phyloP scores from a whole-genome alignment of 2,888 invertebrate species.

The Caenorhabditis japonica region DNA sequence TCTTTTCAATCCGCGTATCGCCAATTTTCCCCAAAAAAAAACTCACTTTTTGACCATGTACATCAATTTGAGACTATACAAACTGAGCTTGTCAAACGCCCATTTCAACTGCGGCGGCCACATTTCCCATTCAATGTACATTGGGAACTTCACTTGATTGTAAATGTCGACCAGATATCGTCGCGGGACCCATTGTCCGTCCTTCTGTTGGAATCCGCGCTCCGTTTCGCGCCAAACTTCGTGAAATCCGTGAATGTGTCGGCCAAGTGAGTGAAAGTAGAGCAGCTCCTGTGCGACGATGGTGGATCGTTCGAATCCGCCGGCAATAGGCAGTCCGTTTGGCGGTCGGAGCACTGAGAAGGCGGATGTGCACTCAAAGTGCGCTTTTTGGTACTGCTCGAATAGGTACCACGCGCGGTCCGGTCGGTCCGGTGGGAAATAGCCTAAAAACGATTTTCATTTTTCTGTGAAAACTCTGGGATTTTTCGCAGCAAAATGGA shows the following conservation, averaged over 20 bases:
- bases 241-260: conserved; percentile 33
- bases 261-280: conserved; percentile 6
- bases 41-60: conserved; percentile 1
- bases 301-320: background rate
- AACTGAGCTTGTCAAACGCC: conserved; percentile 28
- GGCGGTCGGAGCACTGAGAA: conserved; percentile 8
- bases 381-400: background rate
- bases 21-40: too few species aligned
- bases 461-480: too few species aligned
- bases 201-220: background rate
- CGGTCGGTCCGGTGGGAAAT: conserved; percentile 4
- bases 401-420: conserved; percentile 11
- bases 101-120: conserved; percentile 5
- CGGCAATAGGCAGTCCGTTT: background rate
- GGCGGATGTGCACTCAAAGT: background rate
- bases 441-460: too few species aligned
- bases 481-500: background rate
- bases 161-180: conserved; percentile 32
- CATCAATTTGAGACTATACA: conserved; percentile 14
- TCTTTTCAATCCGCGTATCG: too few species aligned
- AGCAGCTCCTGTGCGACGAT: background rate
- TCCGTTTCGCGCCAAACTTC: conserved; percentile 17
- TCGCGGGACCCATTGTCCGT: conserved; percentile 12
- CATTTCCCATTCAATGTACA: background rate
- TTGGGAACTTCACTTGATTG: conserved; percentile 24